phyloP scores from a whole-genome alignment of 2,113 vertebrate genomes.

The Zosterops japonicus region DNA sequence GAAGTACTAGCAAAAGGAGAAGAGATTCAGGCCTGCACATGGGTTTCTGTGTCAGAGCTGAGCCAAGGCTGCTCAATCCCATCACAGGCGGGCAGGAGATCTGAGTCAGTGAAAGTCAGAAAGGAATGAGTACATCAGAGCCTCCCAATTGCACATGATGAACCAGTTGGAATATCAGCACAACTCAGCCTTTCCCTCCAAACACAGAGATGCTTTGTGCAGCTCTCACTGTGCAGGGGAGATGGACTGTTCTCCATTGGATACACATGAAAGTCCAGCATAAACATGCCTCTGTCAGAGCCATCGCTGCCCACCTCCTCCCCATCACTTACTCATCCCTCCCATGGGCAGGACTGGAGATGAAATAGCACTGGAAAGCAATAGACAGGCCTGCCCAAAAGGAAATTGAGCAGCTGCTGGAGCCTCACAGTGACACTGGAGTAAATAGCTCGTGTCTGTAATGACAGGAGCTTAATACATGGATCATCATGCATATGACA shows the following conservation, averaged over 20 bases:
- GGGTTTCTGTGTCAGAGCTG: not conserved
- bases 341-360: not conserved
- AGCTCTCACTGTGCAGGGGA: not conserved
- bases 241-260: not conserved
- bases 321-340: constrained; percentile 33
- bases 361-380: constrained; percentile 2
- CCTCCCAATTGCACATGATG: not conserved
- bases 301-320: not conserved
- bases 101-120: constrained; percentile 26
- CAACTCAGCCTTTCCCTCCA: not conserved
- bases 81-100: not conserved
- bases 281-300: constrained; percentile 34
- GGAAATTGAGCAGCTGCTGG: not conserved
- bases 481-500: not conserved
- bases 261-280: not conserved
- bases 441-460: not conserved
- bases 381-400: not conserved
- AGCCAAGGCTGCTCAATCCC: not conserved
- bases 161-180: not conserved
- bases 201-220: not conserved
- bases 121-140: constrained; percentile 8
- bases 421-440: not conserved
- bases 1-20: not conserved
- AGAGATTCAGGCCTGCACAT: not conserved
- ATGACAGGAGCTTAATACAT: not conserved